Evolutionary conservation across 2,797 vertebrate genomes (phyloP).

Genomic region (Pseudotriccus pelzelni): DNA sequence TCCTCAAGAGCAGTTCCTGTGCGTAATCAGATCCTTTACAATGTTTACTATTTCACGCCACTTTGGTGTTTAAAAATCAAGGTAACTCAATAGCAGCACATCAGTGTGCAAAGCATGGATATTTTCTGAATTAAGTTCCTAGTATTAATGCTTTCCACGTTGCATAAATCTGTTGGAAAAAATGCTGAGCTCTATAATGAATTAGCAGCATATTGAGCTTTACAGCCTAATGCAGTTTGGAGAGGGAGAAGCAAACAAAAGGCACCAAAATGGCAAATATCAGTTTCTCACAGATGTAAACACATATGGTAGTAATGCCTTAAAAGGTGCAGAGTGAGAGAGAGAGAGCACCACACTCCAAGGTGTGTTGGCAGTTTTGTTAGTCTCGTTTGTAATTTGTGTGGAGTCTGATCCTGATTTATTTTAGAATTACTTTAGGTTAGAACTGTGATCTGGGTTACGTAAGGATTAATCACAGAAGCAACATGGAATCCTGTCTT

Average conservation of each 20-base stretch:
- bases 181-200: not conserved
- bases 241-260: not conserved
- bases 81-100: not conserved
- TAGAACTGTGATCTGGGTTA: not conserved
- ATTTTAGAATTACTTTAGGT: not conserved
- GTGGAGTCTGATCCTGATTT: not conserved
- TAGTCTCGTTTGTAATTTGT: rapidly evolving
- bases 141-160: not conserved
- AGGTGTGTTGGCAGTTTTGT: not conserved
- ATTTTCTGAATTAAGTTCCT: not conserved
- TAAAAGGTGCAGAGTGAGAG: not conserved
- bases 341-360: not conserved
- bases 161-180: not conserved
- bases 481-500: not conserved
- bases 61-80: not conserved
- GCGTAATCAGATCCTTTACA: not conserved
- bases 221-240: not conserved
- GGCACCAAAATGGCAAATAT: not conserved
- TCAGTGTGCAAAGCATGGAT: not conserved
- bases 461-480: not conserved
- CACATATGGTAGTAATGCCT: not conserved
- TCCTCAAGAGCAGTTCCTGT: not conserved
- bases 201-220: not conserved
- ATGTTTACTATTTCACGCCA: not conserved
- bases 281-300: not conserved